Evolutionary conservation across 2,888 invertebrate genomes (phyloP), one percentile per base, ranked within the genome.

Genomic region (Mythimna impura): DNA sequence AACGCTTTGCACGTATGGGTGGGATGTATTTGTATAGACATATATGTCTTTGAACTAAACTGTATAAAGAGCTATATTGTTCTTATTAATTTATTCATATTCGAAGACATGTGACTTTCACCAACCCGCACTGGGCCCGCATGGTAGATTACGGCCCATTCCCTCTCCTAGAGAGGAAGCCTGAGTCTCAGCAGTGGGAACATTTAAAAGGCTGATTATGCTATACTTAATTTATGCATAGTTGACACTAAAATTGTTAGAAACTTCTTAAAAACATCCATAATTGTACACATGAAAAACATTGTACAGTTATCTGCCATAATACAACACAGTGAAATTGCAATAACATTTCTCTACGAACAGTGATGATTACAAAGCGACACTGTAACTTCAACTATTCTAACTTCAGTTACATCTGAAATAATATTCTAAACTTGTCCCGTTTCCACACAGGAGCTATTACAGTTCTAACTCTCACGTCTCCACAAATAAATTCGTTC

Each of bases 401-500:
- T 17, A 83, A 82, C 69, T 80, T 80, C 30, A 80, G 43, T 40
- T 50, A 72, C 57, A 34, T 71, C 60, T 65, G 40, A 73, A 78
- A 83, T 79, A 73, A 76, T 81, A 83, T 73, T 72, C 71, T 77
- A 73, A 83, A 74, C 73, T 82, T 66, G 78, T 83, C 71, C 73
- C 50, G 55, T 72, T 64, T 63, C 62, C 34, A 61, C 58, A 58
- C 60, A 62, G 76, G 40, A 75, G 71, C 78, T 66, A 71, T 66
- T 70, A 73, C 52, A 36, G 20, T 66, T 55, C 58, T 61, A 65
- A 57, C 58, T 75, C 40, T 36, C 22, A 47, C 62, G 58, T 77
- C 74, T 77, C 60, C 65, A 65, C 67, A 78, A 66, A 85, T 80
- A 84, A 72, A 86, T 81, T 78, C 52, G 43, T 61, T 78, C 66